Base-by-base conservation (phyloP, 2,797 vertebrate species). In the Loris lydekkerianus region DNA sequence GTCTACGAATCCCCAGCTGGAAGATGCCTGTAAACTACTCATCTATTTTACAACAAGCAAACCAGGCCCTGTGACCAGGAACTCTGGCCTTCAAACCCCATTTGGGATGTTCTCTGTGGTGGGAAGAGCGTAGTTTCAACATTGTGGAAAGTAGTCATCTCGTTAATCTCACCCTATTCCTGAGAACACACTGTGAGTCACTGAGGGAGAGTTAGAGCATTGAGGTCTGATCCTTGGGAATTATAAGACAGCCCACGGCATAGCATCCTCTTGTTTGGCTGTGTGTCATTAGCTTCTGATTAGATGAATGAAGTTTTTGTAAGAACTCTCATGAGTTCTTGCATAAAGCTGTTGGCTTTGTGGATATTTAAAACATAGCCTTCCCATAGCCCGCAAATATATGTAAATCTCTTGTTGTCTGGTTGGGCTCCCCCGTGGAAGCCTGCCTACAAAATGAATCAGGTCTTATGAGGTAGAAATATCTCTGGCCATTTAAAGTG, bases 1-100 rank as follows among this genome's bases (percentile, higher is more conserved):
- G 49, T 40, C 78, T 60, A 7, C 34, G 49, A 75, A 70, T 31
- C 20, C 14, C 18, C 8, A 40, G 70, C 82, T 61, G 23, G 49
- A 23, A 72, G 96, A 95, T 95, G 96, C 96, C 92, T 69, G 89
- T 88, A 92, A 97, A 95, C 23, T 1, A 65, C 29, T 58, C 86
- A 92, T 23, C 21, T 34, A 29, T 82, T 94, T 85, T 92, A 76
- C 72, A 96, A 73, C 69, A 70, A 86, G 69, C 37, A 65, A 93
- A 78, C 60, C 29, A 27, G 82, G 53, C 58, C 25, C 5, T 34
- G 4, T 43, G 56, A 67, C 75, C 60, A 70, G 49, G 29, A 17
- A 83, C 77, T 88, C 23, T 5, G 60, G 76, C 86, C 95, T 95
- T 91, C 78, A 93, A 89, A 92, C 65, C 46, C 34, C 70, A 78